Evolutionary conservation across 2,888 invertebrate genomes (phyloP), one percentile per base, ranked within the genome.

Genomic region (Idaea aversata): DNA sequence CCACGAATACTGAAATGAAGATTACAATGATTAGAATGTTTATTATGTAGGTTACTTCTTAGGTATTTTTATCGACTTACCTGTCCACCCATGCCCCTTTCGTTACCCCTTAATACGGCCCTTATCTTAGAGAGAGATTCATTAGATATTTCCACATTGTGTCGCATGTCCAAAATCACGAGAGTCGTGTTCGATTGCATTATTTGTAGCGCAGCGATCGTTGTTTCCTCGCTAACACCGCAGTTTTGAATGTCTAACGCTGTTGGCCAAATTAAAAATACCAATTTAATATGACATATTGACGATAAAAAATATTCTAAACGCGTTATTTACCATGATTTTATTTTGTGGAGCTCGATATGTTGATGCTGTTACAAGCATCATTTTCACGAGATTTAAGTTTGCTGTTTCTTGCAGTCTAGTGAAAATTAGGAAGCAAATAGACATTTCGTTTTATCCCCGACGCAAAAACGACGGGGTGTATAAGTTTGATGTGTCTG

Each of bases 231-330:
- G 0, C 95, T 94, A 15, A 97, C 80, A 0, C 96, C 96, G 79
- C 97, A 97, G 74, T 95, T 94, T 79, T 97, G 97, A 77, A 97
- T 86, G 78, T 97, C 97, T 63, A 97, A 77, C 0, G 96, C 97
- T 91, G 70, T 16, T 72, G 67, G 61, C 3, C 5, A 47, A 10
- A 47, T 7, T 6, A 6, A 10, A 47, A 5, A 36, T 4, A 36
- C 36, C 6, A 36, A 36, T 36, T 36, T 5, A 4, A 5, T 5
- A 36, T 1, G 36, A 36, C 10, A 36, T 10, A 4, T 7, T 36
- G 10, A 36, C 10, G 10, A 36, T 3, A 3, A 3, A 36, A 36
- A 10, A 2, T 25, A 36, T 36, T 3, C 5, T 3, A 36, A 10
- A 36, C 6, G 36, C 3, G 6, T 10, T 36, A 7, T 5, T 5